Base-by-base conservation (phyloP, 23 tunicate species). In the Botrylloides violaceus region DNA sequence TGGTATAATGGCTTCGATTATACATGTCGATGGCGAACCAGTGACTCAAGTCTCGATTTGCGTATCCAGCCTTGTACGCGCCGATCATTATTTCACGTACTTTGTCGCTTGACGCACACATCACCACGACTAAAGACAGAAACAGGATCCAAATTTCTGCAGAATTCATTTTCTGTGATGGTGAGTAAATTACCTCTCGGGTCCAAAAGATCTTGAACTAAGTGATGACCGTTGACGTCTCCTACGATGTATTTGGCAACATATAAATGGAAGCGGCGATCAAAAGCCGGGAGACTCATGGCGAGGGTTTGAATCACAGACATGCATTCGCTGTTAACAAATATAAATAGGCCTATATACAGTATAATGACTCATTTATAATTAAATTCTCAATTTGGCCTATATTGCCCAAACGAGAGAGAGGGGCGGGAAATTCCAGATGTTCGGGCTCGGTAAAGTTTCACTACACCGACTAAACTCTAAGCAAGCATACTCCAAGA, bases 11-110 rank as follows among this genome's bases (percentile, higher is more conserved):
- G 1, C 73, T 29, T 34, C 55, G 74, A 65, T 91, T 72, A 38
- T 72, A 77, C 43, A 91, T 73, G 64, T 91, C 98, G 32, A 91
- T 63, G 22, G 76, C 79, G 75, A 49, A 91, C 98, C 98, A 91
- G 19, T 60, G 66, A 61, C 83, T 76, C 7, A 53, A 27, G 1
- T 77, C 81, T 34, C 65, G 58, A 2, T 49, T 61, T 12, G 98
- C 81, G 24, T 65, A 74, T 20, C 81, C 84, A n/a, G 36, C 32
- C 29, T 32, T 28, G 61, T 65, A 73, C 3, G 98, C 98, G 6
- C 83, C 73, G 25, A 83, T 32, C 98, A 91, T 91, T 3, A 91
- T 65, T 25, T 75, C 60, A 1, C 98, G 71, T 9, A 83, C 85
- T 18, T 28, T 57, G 39, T 78, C 84, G 59, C 73, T 70, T 20